Percentiles rank a stretch among this genome's conserved stretches.
Evolutionary conservation across 2,797 vertebrate genomes (phyloP).

Genomic region (Bradypus variegatus): DNA sequence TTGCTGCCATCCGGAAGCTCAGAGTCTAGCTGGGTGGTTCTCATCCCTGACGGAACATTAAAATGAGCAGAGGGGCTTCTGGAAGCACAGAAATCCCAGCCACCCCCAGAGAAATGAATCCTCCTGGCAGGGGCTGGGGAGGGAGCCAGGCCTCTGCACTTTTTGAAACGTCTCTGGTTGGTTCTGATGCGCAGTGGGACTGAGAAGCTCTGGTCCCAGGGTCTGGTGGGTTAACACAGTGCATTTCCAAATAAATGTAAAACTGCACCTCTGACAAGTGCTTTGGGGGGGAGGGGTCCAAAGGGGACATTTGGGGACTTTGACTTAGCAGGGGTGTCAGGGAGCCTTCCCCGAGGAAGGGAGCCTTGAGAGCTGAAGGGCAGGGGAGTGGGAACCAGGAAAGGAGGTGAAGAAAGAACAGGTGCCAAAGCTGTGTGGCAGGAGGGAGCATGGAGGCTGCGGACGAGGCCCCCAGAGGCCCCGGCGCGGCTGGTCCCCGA

Average conservation of each 20-base stretch:
- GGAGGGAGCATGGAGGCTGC: background rate
- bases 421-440: background rate
- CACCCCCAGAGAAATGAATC: background rate
- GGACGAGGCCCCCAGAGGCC: background rate
- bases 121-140: rapidly evolving
- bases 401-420: background rate
- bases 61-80: background rate
- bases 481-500: background rate
- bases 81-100: background rate
- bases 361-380: background rate
- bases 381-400: background rate
- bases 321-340: background rate
- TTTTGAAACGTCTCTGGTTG: background rate
- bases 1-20: background rate
- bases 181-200: background rate
- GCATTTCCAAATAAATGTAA: background rate
- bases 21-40: background rate
- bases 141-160: background rate
- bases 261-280: background rate
- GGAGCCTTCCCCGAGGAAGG: background rate
- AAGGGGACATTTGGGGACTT: background rate
- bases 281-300: too few species aligned
- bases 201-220: background rate
- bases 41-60: background rate
- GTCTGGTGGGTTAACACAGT: background rate